Evolutionary conservation across 2,113 vertebrate species (phyloP).

Genomic region (Burhinus bistriatus): DNA sequence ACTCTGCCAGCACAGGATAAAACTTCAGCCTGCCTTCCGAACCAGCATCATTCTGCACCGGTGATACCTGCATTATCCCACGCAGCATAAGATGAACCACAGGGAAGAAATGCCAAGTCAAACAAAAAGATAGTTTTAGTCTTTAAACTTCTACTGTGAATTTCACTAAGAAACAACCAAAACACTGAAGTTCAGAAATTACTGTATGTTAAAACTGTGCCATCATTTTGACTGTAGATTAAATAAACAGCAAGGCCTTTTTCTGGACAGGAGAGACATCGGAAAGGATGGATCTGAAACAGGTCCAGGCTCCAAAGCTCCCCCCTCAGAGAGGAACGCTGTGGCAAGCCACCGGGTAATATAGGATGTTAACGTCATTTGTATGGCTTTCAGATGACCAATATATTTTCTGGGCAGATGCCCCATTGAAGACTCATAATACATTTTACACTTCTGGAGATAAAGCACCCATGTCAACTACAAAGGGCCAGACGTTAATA

Average conservation of each 20-base stretch:
- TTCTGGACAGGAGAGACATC: not conserved
- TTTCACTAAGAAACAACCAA: not conserved
- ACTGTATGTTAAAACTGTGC: not conserved
- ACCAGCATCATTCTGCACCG: not conserved
- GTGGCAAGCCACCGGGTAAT: not conserved
- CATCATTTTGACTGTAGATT: not conserved
- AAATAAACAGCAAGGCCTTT: not conserved
- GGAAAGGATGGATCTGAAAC: not conserved
- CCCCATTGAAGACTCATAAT: not conserved
- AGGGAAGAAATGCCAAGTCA: slow-evolving; percentile 2
- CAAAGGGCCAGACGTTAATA: not conserved
- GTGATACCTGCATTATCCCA: slow-evolving; percentile 19
- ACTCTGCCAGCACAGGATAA: slow-evolving; percentile 6
- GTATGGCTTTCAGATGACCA: not conserved
- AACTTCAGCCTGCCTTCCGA: not conserved
- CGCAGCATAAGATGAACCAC: not conserved
- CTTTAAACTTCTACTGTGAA: not conserved
- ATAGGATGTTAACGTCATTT: not conserved
- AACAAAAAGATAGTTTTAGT: not conserved
- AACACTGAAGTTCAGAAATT: not conserved
- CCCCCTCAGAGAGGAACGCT: not conserved
- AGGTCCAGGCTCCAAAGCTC: not conserved
- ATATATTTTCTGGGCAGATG: not conserved
- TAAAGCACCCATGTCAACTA: not conserved
- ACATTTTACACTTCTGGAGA: not conserved